A percentile compares a stretch with the other conserved stretches of the same genome.
Conservation (phyloP, 2,113 vertebrate species). For the Pygoscelis adeliae region DNA sequence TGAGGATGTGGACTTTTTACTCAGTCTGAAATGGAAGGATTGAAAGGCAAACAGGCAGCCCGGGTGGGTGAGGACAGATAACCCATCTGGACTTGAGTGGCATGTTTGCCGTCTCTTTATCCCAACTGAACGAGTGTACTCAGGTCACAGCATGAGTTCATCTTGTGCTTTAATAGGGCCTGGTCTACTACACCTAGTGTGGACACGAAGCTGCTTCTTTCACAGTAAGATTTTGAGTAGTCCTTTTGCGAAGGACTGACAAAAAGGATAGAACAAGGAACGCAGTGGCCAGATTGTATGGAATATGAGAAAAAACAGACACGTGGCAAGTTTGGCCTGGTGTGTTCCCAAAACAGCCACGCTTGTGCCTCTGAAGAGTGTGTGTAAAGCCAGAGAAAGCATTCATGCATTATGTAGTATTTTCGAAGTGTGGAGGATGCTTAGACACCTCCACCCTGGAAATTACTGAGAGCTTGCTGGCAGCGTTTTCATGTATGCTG, state of each 20-base stretch:
- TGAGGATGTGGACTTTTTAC: background rate
- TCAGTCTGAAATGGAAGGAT: background rate
- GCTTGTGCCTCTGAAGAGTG: background rate
- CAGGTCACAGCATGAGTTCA: background rate
- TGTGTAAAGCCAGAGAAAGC: slow-evolving; percentile 31
- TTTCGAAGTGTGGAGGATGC: slow-evolving; percentile 35
- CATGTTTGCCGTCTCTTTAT: background rate
- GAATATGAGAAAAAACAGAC: background rate
- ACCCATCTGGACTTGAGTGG: fast-evolving
- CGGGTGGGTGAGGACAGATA: background rate
- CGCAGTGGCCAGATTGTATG: background rate
- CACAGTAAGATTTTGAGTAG: background rate
- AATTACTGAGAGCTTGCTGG: slow-evolving; percentile 14
- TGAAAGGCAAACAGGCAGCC: background rate
- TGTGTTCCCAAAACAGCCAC: background rate
- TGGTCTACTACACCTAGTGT: background rate
- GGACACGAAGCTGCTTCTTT: background rate
- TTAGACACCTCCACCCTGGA: slow-evolving; percentile 44
- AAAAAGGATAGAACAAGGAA: background rate
- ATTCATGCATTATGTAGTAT: slow-evolving; percentile 58
- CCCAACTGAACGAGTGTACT: fast-evolving
- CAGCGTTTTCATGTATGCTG: background rate
- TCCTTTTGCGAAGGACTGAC: background rate
- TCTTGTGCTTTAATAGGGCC: background rate
- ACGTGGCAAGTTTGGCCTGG: background rate